Percentiles rank a stretch among this genome's conserved stretches.
phyloP scores from a whole-genome alignment of 2,888 invertebrate species.

The Anoplius nigerrimus region DNA sequence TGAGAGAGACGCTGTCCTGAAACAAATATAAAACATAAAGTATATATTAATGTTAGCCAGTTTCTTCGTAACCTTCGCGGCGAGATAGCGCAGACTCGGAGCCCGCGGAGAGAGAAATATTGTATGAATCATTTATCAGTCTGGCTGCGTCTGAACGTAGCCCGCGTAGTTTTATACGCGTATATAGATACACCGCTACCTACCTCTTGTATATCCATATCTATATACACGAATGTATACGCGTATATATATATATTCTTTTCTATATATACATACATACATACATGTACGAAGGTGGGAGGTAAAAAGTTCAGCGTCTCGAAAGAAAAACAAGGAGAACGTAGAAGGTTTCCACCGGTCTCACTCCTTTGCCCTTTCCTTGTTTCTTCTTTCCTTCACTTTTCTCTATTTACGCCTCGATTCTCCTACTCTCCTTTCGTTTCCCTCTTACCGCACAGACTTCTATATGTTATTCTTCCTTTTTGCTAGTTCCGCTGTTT shows the following conservation, averaged over 20 bases:
- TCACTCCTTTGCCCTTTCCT: constrained; percentile 6
- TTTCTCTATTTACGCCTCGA: constrained; percentile 6
- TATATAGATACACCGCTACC: constrained; percentile 4
- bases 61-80: constrained; percentile 60
- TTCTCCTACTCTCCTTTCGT: constrained; percentile 4
- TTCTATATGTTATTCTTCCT: not conserved
- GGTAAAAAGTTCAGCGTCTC: constrained; percentile 49
- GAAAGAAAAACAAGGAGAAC: constrained; percentile 50
- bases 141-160: constrained; percentile 60
- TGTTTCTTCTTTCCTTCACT: constrained; percentile 10
- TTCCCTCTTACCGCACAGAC: not conserved
- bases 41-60: constrained; percentile 65
- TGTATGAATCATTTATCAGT: constrained; percentile 72
- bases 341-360: constrained; percentile 18
- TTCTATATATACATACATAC: constrained; percentile 28
- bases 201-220: constrained; percentile 4
- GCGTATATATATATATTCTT: not conserved
- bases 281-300: constrained; percentile 24
- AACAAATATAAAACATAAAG: constrained; percentile 63
- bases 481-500: constrained; percentile 24
- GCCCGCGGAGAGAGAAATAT: constrained; percentile 56
- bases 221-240: constrained; percentile 12
- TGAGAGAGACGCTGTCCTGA: constrained; percentile 35
- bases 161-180: constrained; percentile 34
- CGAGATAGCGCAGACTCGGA: constrained; percentile 44